Evolutionary conservation across 1,140 invertebrate species (phyloP).

Genomic region (Solenopsis fugax): DNA sequence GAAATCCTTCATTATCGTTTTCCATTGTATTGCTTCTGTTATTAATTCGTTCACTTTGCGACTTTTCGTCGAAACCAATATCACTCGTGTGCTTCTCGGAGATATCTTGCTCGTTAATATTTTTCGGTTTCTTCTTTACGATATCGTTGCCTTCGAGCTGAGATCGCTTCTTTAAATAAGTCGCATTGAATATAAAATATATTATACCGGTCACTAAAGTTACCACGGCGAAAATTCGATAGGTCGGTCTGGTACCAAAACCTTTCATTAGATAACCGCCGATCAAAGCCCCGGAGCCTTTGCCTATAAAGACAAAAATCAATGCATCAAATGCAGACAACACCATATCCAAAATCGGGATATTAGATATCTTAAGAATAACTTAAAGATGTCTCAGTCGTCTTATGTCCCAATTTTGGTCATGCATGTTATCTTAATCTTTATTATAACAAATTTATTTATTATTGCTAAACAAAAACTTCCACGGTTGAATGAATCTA

Average conservation of each 20-base stretch:
- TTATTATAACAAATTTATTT: background rate
- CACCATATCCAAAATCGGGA: too few species aligned
- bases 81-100: constrained; percentile 55
- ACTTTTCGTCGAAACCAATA: constrained; percentile 57
- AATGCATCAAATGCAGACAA: background rate
- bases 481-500: background rate
- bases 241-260: constrained; percentile 91
- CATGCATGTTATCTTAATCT: background rate
- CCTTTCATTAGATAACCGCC: constrained; percentile 93
- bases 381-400: too few species aligned
- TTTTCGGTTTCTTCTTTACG: constrained; percentile 86
- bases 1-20: constrained; percentile 44
- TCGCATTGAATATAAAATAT: constrained; percentile 91
- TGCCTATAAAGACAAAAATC: constrained; percentile 87
- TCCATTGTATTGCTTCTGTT: constrained; percentile 34
- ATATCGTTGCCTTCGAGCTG: constrained; percentile 86
- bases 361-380: too few species aligned
- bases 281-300: constrained; percentile 92
- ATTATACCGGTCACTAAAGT: constrained; percentile 89
- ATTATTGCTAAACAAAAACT: background rate
- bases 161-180: constrained; percentile 88
- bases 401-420: too few species aligned
- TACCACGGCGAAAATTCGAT: constrained; percentile 90
- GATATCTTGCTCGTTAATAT: constrained; percentile 77
- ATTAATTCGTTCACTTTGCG: background rate